Evolutionary conservation across 2,797 vertebrate species (phyloP).

Genomic region (Denticeps clupeoides): DNA sequence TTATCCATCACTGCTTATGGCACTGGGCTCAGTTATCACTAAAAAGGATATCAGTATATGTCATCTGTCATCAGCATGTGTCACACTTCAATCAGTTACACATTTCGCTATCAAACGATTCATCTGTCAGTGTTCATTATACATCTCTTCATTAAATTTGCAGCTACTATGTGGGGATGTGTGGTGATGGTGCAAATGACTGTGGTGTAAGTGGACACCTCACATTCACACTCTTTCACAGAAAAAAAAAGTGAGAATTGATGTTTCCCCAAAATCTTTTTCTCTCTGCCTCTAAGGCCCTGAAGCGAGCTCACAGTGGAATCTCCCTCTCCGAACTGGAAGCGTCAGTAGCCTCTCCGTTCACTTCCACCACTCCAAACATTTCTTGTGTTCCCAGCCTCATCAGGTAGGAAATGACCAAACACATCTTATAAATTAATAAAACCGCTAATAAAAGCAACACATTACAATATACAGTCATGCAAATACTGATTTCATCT

Average conservation of each 20-base stretch:
- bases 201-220: slow-evolving; percentile 76
- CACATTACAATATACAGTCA: not conserved
- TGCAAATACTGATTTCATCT: no score
- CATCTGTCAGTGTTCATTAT: not conserved
- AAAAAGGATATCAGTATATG: no score
- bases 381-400: slow-evolving; percentile 94
- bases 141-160: not conserved
- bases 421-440: no score
- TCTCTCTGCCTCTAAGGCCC: slow-evolving; percentile 65
- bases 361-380: slow-evolving; percentile 90
- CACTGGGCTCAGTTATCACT: no score
- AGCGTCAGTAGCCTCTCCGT: slow-evolving; percentile 93
- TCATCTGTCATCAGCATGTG: no score
- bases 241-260: no score
- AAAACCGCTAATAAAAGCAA: no score
- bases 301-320: slow-evolving; percentile 89
- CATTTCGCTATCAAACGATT: not conserved
- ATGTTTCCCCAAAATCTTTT: not conserved
- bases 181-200: slow-evolving; percentile 95
- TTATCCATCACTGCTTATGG: no score
- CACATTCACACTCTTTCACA: not conserved
- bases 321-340: slow-evolving; percentile 95
- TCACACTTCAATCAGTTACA: no score
- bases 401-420: slow-evolving; percentile 70
- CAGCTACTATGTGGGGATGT: slow-evolving; percentile 98